These are phyloP conservation scores for Tinea pellionella DNA, from an alignment of 2,888 invertebrate genomes.

Conservation along the genomic window DNA sequence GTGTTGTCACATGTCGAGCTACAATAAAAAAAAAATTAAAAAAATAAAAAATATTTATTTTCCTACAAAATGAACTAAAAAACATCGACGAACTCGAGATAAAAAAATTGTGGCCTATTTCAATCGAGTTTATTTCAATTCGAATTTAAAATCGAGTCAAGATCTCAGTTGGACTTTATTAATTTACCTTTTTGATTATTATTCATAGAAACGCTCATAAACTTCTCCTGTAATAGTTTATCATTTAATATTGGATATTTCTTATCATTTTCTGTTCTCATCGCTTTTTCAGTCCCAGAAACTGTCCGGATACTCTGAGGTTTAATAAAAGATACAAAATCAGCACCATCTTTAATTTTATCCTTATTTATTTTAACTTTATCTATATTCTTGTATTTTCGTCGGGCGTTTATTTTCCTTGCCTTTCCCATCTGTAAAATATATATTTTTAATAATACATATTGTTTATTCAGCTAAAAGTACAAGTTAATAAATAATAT, in stretches of 20 bases:
- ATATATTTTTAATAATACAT: not conserved
- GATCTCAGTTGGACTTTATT: not conserved
- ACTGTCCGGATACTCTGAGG: not conserved
- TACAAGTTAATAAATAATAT: too few species aligned
- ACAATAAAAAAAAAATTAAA: too few species aligned
- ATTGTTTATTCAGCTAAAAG: too few species aligned
- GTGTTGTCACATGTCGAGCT: too few species aligned
- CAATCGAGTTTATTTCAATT: too few species aligned
- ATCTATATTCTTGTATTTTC: not conserved
- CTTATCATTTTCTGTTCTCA: slow-evolving; percentile 20
- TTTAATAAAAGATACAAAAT: not conserved
- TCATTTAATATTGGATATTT: slow-evolving; percentile 42
- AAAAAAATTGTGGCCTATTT: too few species aligned
- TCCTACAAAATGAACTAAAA: too few species aligned
- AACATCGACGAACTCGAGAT: too few species aligned
- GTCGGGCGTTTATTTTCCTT: not conserved
- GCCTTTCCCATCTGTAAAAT: not conserved
- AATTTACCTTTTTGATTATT: slow-evolving; percentile 58
- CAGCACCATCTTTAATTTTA: not conserved
- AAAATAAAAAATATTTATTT: too few species aligned
- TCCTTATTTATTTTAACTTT: not conserved
- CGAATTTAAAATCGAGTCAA: too few species aligned
- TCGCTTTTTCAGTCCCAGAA: not conserved
- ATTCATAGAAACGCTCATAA: slow-evolving; percentile 35
- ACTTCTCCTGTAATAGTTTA: slow-evolving; percentile 32